A percentile compares a stretch with the other conserved stretches of the same genome.
These are phyloP conservation scores for Chaetophractus vellerosus DNA, from an alignment of 2,797 vertebrate species.

Conservation along the genomic window DNA sequence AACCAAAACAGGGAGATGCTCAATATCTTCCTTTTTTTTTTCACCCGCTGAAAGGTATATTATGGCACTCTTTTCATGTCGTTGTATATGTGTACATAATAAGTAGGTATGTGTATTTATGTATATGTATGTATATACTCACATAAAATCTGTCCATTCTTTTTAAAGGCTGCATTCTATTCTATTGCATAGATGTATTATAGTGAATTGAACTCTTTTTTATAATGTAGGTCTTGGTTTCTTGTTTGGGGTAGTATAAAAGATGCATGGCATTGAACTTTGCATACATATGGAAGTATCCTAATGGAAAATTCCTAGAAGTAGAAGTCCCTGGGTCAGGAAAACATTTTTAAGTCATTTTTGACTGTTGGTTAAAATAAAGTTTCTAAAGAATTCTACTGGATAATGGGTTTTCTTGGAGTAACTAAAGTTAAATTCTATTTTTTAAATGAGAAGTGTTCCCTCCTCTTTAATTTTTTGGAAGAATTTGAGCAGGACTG, in stretches of 20 bases:
- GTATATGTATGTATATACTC: neutral
- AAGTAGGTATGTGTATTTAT: neutral
- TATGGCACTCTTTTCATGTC: neutral
- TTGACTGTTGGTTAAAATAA: neutral
- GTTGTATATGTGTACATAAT: neutral
- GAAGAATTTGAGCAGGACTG: no score
- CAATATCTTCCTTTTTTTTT: neutral
- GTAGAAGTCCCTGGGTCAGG: neutral
- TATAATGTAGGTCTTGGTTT: neutral
- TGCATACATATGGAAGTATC: neutral
- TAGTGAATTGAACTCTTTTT: neutral
- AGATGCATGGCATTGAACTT: neutral
- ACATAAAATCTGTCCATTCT: neutral
- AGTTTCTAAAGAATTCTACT: neutral
- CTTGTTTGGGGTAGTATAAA: neutral
- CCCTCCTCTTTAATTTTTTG: no score
- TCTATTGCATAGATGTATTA: neutral
- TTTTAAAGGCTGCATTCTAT: neutral
- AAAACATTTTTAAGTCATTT: conserved; percentile 38
- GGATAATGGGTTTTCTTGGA: conserved; percentile 27
- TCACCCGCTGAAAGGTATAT: neutral
- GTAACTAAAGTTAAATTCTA: conserved; percentile 26
- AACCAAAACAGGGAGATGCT: neutral
- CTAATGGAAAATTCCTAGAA: neutral
- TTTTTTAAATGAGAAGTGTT: neutral